These are phyloP conservation scores for Menidia menidia DNA, from an alignment of 2,797 vertebrate species.

Conservation along the genomic window DNA sequence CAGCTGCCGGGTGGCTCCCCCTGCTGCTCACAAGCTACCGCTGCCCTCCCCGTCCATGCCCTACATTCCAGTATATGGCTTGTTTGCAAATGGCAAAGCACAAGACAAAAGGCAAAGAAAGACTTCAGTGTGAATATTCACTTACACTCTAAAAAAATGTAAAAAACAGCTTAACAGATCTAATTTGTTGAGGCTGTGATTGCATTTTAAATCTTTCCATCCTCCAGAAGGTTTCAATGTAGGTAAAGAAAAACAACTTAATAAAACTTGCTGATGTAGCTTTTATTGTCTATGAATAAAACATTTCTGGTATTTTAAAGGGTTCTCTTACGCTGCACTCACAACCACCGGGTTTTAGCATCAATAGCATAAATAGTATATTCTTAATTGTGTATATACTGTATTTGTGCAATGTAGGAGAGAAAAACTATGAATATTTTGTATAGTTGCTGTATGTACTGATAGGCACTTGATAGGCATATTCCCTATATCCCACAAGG, in stretches of 20 bases:
- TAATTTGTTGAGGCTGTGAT: slow-evolving; percentile 24
- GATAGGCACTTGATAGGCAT: slow-evolving; percentile 87
- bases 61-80: slow-evolving; percentile 64
- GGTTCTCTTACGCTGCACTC: slow-evolving; percentile 77
- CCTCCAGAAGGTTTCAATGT: slow-evolving; percentile 68
- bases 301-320: slow-evolving; percentile 79
- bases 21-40: slow-evolving; percentile 57
- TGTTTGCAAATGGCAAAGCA: slow-evolving; percentile 49
- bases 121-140: too few species aligned
- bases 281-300: slow-evolving; percentile 78
- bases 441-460: slow-evolving; percentile 84
- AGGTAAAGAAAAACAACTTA: slow-evolving; percentile 69
- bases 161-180: slow-evolving; percentile 15
- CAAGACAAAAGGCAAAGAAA: slow-evolving; percentile 18
- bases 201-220: slow-evolving; percentile 73
- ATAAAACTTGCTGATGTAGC: slow-evolving; percentile 72
- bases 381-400: slow-evolving; percentile 79
- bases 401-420: slow-evolving; percentile 83
- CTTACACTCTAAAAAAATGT: too few species aligned
- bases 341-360: slow-evolving; percentile 72
- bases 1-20: slow-evolving; percentile 54
- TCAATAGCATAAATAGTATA: slow-evolving; percentile 81
- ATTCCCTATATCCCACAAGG: slow-evolving; percentile 80
- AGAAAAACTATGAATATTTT: slow-evolving; percentile 83
- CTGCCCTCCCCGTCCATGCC: slow-evolving; percentile 44